These are phyloP conservation scores for Macrobrachium nipponense DNA, from an alignment of 1,140 invertebrate species.

Conservation along the genomic window DNA sequence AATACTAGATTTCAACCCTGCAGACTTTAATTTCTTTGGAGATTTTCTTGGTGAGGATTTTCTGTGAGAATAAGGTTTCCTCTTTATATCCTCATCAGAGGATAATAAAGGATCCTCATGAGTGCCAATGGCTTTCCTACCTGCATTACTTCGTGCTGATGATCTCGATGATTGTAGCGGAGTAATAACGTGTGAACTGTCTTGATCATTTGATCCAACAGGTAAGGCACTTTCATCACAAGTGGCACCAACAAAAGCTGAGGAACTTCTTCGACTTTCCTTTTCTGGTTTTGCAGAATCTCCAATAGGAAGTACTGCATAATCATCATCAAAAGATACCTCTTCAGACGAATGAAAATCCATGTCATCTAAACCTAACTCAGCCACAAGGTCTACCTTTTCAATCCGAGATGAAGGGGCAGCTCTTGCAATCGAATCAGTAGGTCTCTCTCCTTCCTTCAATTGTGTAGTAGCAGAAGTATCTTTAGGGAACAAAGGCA, in stretches of 20 bases:
- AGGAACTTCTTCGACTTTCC: not conserved
- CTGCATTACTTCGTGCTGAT: too few relatives aligned
- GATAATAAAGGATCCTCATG: too few relatives aligned
- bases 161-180: too few relatives aligned
- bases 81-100: not conserved
- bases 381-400: slow-evolving; percentile 28
- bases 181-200: too few relatives aligned
- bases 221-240: too few relatives aligned
- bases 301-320: slow-evolving; percentile 34
- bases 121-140: too few relatives aligned
- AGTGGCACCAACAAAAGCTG: too few relatives aligned
- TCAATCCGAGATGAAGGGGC: slow-evolving; percentile 8
- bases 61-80: not conserved
- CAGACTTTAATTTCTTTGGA: slow-evolving; percentile 25
- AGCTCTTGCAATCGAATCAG: not conserved
- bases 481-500: not conserved
- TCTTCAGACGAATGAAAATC: slow-evolving; percentile 46
- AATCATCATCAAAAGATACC: slow-evolving; percentile 43
- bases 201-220: too few relatives aligned
- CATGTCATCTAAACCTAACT: slow-evolving; percentile 36
- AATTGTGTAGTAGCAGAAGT: slow-evolving; percentile 2
- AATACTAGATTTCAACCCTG: slow-evolving; percentile 4
- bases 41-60: slow-evolving; percentile 41
- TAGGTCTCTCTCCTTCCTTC: not conserved
- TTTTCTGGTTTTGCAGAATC: slow-evolving; percentile 29